Conservation (phyloP, 2,888 invertebrate genomes). For the Oxytorus armatus region DNA sequence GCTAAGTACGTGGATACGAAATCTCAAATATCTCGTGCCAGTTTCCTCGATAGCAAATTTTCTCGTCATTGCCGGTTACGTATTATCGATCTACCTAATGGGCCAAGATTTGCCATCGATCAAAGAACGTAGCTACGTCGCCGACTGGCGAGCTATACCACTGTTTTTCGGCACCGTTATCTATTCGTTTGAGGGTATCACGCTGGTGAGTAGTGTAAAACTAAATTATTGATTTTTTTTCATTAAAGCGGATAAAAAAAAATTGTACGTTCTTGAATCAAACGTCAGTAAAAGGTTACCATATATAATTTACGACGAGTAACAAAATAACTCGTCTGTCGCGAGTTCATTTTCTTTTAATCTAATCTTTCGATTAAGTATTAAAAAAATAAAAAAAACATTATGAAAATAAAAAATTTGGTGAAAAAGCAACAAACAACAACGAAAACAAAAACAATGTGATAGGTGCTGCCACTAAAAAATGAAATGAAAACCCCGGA, state of each 20-base stretch:
- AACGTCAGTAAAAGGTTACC: not conserved
- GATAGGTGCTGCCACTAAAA: constrained; percentile 95
- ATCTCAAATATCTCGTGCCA: constrained; percentile 91
- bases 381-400: constrained; percentile 37
- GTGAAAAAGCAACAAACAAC: constrained; percentile 53
- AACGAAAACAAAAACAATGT: constrained; percentile 63
- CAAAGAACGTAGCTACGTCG: constrained; percentile 87
- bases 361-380: constrained; percentile 14
- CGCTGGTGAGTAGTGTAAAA: constrained; percentile 88
- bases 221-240: not conserved
- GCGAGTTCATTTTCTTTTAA: constrained; percentile 10
- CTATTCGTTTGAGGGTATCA: constrained; percentile 98
- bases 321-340: not conserved
- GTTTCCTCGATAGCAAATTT: constrained; percentile 92
- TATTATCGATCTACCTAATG: constrained; percentile 92
- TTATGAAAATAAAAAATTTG: constrained; percentile 41
- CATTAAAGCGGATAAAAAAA: constrained; percentile 27
- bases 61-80: constrained; percentile 90
- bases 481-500: constrained; percentile 94
- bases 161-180: constrained; percentile 98
- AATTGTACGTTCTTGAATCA: not conserved
- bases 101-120: constrained; percentile 89
- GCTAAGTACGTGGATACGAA: constrained; percentile 90
- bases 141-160: constrained; percentile 89
- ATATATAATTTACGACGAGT: constrained; percentile 11